phyloP scores from a whole-genome alignment of 2,888 invertebrate species.

The Ennomos fuscantarius region DNA sequence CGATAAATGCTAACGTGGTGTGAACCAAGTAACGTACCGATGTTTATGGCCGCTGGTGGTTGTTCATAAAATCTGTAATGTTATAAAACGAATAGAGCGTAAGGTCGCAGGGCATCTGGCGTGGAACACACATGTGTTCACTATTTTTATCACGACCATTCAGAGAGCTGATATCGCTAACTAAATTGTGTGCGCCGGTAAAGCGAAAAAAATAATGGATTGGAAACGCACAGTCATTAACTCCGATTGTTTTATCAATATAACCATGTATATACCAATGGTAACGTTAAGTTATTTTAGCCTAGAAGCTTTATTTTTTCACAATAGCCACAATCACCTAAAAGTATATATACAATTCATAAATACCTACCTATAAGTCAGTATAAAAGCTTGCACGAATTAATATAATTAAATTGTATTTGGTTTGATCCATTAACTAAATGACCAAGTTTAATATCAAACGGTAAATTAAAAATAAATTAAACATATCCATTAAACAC shows the following conservation, averaged over 20 bases:
- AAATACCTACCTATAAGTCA: too few relatives aligned
- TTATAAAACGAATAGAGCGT: constrained; percentile 63
- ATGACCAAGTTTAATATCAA: too few relatives aligned
- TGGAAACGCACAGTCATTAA: constrained; percentile 43
- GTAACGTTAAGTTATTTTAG: constrained; percentile 25
- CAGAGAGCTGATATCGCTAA: constrained; percentile 68
- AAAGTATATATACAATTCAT: too few relatives aligned
- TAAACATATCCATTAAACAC: too few relatives aligned
- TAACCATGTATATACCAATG: constrained; percentile 17
- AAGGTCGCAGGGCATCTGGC: constrained; percentile 84
- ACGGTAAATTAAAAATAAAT: too few relatives aligned
- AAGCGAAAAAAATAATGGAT: constrained; percentile 45
- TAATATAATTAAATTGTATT: too few relatives aligned
- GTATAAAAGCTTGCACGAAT: too few relatives aligned
- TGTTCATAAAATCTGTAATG: constrained; percentile 55
- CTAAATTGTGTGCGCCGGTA: constrained; percentile 51
- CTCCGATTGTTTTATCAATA: constrained; percentile 39
- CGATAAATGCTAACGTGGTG: constrained; percentile 61
- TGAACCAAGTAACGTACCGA: constrained; percentile 59
- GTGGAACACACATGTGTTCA: constrained; percentile 68
- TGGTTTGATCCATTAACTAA: too few relatives aligned
- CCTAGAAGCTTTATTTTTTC: not conserved
- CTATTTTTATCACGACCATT: constrained; percentile 78
- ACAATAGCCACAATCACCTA: too few relatives aligned
- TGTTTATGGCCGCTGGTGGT: constrained; percentile 59